Percentiles rank a stretch among this genome's conserved stretches.
phyloP scores from a whole-genome alignment of 2,888 invertebrate species.

The Monopis laevigella region DNA sequence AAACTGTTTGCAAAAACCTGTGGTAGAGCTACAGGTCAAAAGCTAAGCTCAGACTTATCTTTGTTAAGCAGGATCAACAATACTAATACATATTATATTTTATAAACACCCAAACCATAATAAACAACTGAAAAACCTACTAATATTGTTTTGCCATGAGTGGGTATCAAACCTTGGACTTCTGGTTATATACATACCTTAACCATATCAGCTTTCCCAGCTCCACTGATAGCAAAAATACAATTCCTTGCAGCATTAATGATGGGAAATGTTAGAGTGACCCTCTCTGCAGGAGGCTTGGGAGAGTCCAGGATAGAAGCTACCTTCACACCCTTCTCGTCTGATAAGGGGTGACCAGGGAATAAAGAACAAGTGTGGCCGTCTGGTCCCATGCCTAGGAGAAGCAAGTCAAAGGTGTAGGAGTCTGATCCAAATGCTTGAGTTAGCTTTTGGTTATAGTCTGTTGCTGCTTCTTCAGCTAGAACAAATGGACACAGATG shows the following conservation, averaged over 20 bases:
- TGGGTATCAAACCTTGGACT: no score
- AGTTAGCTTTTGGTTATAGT: slow-evolving; percentile 75
- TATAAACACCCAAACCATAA: no score
- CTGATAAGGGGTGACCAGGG: slow-evolving; percentile 78
- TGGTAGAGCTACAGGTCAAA: no score
- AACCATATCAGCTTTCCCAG: slow-evolving; percentile 87
- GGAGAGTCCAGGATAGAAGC: slow-evolving; percentile 92
- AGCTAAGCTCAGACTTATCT: no score
- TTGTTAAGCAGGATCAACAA: no score
- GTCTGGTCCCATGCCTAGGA: slow-evolving; percentile 97
- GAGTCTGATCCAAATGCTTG: slow-evolving; percentile 65
- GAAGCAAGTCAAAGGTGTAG: slow-evolving; percentile 81
- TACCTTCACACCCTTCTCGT: slow-evolving; percentile 74
- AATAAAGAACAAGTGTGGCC: slow-evolving; percentile 98
- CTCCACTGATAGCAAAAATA: slow-evolving; percentile 86
- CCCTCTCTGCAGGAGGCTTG: slow-evolving; percentile 90
- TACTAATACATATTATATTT: no score
- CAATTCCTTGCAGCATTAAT: slow-evolving; percentile 87
- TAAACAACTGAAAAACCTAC: no score
- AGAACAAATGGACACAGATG: no score
- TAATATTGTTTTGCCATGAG: no score
- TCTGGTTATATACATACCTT: slow-evolving; percentile 69
- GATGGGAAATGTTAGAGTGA: slow-evolving; percentile 92
- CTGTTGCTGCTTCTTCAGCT: slow-evolving; percentile 81
- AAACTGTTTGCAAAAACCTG: no score